A percentile compares a stretch with the other conserved stretches of the same genome.
Evolutionary conservation across 2,797 vertebrate species (phyloP).

Genomic region (Vespertilio murinus): DNA sequence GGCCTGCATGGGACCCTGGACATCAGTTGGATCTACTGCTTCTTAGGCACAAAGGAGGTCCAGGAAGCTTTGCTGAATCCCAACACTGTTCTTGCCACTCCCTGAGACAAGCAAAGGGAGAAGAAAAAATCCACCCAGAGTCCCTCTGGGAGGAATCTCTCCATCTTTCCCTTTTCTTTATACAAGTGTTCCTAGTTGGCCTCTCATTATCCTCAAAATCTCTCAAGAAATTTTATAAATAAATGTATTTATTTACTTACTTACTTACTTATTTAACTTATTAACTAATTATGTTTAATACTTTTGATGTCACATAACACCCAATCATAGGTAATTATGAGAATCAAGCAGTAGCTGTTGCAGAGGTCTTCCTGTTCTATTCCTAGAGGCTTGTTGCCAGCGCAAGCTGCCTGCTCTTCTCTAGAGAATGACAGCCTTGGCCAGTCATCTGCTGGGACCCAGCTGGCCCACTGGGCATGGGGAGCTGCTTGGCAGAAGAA

Average conservation of each 20-base stretch:
- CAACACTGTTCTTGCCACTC: background rate
- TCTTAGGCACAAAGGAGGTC: background rate
- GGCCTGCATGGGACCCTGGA: background rate
- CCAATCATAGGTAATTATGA: background rate
- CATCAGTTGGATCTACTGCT: background rate
- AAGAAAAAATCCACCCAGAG: background rate
- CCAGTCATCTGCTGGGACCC: background rate
- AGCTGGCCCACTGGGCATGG: background rate
- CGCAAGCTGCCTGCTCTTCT: background rate
- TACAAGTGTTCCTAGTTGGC: background rate
- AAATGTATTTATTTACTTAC: background rate
- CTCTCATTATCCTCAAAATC: background rate
- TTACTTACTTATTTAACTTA: too few relatives aligned
- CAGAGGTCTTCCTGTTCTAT: background rate
- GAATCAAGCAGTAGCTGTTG: fast-evolving
- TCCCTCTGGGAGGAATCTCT: background rate
- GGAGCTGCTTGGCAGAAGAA: background rate
- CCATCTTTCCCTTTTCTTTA: background rate
- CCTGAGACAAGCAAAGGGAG: background rate
- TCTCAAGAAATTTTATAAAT: background rate
- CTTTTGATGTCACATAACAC: background rate
- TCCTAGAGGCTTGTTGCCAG: background rate
- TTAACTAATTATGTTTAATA: background rate
- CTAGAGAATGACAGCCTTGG: background rate
- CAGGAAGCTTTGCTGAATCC: background rate